A percentile compares a stretch with the other conserved stretches of the same genome.
Conservation (phyloP, 23 tunicate species). For the Trididemnum miniatum region DNA sequence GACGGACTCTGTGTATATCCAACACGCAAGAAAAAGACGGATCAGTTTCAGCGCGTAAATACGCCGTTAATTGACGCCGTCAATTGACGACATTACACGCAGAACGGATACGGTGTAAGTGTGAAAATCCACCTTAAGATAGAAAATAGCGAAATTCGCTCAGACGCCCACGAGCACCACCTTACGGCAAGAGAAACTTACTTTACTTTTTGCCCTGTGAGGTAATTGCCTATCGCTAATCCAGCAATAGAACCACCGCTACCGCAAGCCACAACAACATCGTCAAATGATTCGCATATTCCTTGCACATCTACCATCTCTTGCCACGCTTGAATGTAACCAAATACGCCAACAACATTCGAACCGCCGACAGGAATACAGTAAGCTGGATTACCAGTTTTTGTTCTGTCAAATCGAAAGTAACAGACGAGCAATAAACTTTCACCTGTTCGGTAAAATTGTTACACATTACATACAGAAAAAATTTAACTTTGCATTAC, state of each 20-base stretch:
- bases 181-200: too few relatives aligned
- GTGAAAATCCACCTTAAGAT: too few relatives aligned
- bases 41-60: too few relatives aligned
- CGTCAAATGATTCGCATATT: conserved; percentile 43
- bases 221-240: conserved; percentile 76
- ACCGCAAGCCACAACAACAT: conserved; percentile 91
- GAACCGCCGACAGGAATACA: conserved; percentile 94
- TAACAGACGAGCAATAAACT: too few relatives aligned
- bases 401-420: conserved; percentile 28
- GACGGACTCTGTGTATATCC: too few relatives aligned
- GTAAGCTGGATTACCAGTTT: conserved; percentile 68
- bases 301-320: conserved; percentile 64
- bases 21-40: too few relatives aligned
- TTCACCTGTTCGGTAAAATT: too few relatives aligned
- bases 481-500: conserved; percentile 6
- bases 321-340: conserved; percentile 91
- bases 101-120: too few relatives aligned
- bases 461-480: too few relatives aligned
- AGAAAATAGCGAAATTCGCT: not conserved
- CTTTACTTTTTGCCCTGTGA: conserved; percentile 72
- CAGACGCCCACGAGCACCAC: too few relatives aligned
- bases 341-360: conserved; percentile 44
- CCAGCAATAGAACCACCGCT: conserved; percentile 98
- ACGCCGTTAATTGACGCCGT: too few relatives aligned
- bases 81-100: too few relatives aligned